These are phyloP conservation scores for Drosophila grimshawi DNA, from an alignment of 1,140 invertebrate genomes.

Conservation along the genomic window DNA sequence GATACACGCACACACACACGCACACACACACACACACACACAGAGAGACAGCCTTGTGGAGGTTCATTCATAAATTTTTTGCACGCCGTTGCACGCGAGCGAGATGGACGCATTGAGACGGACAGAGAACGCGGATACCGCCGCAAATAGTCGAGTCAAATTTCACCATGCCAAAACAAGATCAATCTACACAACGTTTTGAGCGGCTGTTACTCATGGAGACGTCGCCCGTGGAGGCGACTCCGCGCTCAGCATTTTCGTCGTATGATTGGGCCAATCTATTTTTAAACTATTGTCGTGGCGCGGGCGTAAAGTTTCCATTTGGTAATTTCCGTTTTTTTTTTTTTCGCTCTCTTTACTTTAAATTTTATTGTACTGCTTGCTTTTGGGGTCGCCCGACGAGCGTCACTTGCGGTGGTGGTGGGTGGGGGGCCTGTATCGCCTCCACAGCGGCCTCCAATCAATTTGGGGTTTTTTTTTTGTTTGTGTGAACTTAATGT, in stretches of 20 bases:
- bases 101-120: background rate
- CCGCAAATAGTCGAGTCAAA: constrained; percentile 43
- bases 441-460: constrained; percentile 7
- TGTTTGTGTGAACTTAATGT: constrained; percentile 2
- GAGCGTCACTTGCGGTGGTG: constrained; percentile 20
- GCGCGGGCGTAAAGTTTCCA: constrained; percentile 28
- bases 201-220: constrained; percentile 69
- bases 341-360: constrained; percentile 15
- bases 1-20: constrained; percentile 10
- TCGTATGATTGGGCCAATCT: constrained; percentile 61
- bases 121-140: constrained; percentile 6
- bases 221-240: constrained; percentile 41
- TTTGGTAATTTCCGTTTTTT: constrained; percentile 30
- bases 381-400: constrained; percentile 3
- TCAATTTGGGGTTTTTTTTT: constrained; percentile 24
- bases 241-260: constrained; percentile 22
- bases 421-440: background rate
- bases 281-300: constrained; percentile 67
- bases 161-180: constrained; percentile 67
- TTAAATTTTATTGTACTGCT: constrained; percentile 14
- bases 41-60: background rate
- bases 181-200: constrained; percentile 67
- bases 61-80: constrained; percentile 61
- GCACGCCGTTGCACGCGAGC: constrained; percentile 8
- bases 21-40: constrained; percentile 5